These are phyloP conservation scores for Limnephilus marmoratus DNA, from an alignment of 2,888 invertebrate genomes.

Conservation along the genomic window DNA sequence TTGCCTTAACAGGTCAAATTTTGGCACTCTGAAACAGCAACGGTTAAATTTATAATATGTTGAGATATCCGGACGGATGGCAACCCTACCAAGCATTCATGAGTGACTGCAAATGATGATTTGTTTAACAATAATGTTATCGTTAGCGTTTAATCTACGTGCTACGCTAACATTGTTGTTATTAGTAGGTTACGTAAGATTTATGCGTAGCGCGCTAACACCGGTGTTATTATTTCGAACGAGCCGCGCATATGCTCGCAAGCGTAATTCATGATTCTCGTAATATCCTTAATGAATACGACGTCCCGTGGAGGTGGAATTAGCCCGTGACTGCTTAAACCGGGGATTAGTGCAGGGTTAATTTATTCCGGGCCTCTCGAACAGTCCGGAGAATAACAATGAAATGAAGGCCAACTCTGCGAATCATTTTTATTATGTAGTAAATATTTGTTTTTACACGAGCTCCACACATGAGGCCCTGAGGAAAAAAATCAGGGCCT, in stretches of 20 bases:
- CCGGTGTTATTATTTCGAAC: conserved; percentile 13
- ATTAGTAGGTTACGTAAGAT: not conserved
- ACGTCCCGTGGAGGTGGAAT: conserved; percentile 41
- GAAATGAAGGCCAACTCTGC: not conserved
- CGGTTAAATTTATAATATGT: too few relatives aligned
- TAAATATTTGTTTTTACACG: too few relatives aligned
- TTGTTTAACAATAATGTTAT: not conserved
- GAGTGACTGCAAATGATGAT: not conserved
- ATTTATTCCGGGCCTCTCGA: conserved; percentile 58
- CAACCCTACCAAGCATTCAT: not conserved
- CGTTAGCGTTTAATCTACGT: not conserved
- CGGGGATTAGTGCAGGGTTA: conserved; percentile 59
- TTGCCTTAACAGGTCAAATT: too few relatives aligned
- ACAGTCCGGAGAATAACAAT: conserved; percentile 9
- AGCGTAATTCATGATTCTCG: conserved; percentile 43
- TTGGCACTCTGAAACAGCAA: too few relatives aligned
- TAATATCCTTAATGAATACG: conserved; percentile 57
- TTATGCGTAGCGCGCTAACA: not conserved
- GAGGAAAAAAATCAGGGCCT: too few relatives aligned
- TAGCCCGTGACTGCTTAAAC: conserved; percentile 48
- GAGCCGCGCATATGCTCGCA: not conserved
- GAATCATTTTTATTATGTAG: too few relatives aligned
- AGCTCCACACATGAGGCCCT: too few relatives aligned
- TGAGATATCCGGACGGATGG: too few relatives aligned
- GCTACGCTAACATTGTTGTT: not conserved